These are phyloP conservation scores for Equus quagga DNA, from an alignment of 2,113 vertebrate species.

Conservation along the genomic window DNA sequence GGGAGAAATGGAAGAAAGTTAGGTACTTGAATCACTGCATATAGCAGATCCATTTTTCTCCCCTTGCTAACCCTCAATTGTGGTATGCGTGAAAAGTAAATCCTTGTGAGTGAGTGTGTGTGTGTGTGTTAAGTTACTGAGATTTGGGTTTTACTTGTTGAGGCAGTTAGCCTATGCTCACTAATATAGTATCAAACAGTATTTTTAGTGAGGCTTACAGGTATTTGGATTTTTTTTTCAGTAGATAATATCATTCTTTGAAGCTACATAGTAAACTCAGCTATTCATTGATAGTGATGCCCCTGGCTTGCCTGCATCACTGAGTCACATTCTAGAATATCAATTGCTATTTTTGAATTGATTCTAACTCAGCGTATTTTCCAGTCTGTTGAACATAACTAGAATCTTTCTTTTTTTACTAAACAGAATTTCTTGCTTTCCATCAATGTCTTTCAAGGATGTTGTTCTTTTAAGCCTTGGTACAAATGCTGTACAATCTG, in stretches of 20 bases:
- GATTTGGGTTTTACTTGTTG: neutral
- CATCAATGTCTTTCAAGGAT: neutral
- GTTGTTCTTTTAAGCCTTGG: neutral
- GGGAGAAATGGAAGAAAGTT: neutral
- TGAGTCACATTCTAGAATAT: neutral
- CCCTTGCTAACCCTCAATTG: neutral
- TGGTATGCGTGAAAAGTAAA: neutral
- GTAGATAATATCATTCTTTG: neutral
- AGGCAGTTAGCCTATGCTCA: neutral
- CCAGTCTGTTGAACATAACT: neutral
- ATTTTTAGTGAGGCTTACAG: conserved; percentile 10
- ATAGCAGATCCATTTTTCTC: neutral
- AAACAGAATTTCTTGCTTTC: neutral
- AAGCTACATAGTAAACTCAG: neutral
- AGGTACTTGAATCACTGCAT: neutral
- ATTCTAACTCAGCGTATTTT: conserved; percentile 6
- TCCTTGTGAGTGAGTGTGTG: neutral
- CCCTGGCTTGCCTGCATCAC: neutral
- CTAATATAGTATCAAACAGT: neutral
- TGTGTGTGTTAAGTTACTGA: neutral
- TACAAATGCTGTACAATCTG: neutral
- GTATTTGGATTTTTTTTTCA: neutral
- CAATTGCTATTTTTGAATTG: neutral
- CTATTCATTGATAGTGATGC: neutral
- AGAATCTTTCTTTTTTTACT: neutral